Percentiles rank a stretch among this genome's conserved stretches.
Conservation (phyloP, 2,113 vertebrate species). For the Nettapus auritus region DNA sequence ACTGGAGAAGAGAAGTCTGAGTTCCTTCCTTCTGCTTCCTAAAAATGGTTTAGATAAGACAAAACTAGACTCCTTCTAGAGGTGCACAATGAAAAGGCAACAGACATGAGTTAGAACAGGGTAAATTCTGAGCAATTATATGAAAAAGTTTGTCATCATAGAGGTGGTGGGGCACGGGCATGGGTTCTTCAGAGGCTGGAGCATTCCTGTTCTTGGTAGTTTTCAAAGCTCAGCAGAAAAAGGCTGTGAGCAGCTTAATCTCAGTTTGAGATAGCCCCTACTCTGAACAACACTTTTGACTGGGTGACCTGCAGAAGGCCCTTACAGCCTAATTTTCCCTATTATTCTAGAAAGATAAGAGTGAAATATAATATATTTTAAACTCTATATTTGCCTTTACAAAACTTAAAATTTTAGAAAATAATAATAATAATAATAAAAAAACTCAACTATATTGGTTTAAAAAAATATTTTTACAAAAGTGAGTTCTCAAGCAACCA, state of each 20-base stretch:
- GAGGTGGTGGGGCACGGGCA: background rate
- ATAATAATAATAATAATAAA: background rate
- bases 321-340: background rate
- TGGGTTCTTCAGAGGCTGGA: background rate
- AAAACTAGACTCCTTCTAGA: background rate
- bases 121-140: background rate
- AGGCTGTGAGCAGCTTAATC: background rate
- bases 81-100: background rate
- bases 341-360: background rate
- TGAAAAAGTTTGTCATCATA: background rate
- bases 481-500: background rate
- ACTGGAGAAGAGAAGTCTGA: background rate
- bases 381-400: background rate
- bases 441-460: background rate
- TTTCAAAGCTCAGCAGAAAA: background rate
- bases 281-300: background rate
- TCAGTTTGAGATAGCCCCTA: background rate
- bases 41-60: background rate
- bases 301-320: background rate
- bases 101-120: background rate
- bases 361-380: background rate
- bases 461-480: background rate
- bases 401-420: background rate
- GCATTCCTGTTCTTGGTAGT: background rate
- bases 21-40: background rate